Conservation (phyloP, 2,888 invertebrate genomes). For the Ophonus ardosiacus region DNA sequence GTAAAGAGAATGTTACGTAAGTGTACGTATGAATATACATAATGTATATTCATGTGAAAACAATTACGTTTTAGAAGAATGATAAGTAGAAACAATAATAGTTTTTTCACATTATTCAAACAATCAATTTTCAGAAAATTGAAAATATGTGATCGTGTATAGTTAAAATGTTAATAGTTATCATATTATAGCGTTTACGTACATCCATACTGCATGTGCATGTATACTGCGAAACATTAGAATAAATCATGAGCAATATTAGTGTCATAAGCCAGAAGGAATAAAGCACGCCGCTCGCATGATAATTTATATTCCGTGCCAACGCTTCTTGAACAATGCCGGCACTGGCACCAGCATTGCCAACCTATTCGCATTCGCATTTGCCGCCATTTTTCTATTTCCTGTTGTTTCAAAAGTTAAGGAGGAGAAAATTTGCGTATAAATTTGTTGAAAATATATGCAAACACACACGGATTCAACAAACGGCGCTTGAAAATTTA, state of each 20-base stretch:
- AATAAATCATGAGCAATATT: constrained; percentile 57
- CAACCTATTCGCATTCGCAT: neutral
- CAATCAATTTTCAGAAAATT: too few relatives aligned
- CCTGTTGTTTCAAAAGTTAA: constrained; percentile 2
- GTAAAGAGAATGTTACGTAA: too few relatives aligned
- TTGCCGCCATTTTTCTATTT: neutral
- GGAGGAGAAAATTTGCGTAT: neutral
- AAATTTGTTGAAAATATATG: constrained; percentile 19
- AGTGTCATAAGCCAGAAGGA: constrained; percentile 52
- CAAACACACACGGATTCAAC: neutral
- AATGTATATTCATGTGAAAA: too few relatives aligned
- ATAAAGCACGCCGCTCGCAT: constrained; percentile 47
- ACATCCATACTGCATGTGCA: neutral
- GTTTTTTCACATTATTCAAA: too few relatives aligned
- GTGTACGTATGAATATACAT: too few relatives aligned
- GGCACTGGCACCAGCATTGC: constrained; percentile 15
- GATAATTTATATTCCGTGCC: constrained; percentile 41
- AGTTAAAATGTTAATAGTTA: neutral
- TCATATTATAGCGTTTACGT: constrained; percentile 21
- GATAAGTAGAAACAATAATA: too few relatives aligned
- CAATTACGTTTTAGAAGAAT: too few relatives aligned
- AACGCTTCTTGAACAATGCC: constrained; percentile 57
- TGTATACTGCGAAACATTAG: constrained; percentile 55
- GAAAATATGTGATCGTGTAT: neutral
- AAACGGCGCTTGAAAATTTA: neutral